A percentile compares a stretch with the other conserved stretches of the same genome.
These are phyloP conservation scores for Mylabris sibirica DNA, from an alignment of 2,888 invertebrate species.

Conservation along the genomic window DNA sequence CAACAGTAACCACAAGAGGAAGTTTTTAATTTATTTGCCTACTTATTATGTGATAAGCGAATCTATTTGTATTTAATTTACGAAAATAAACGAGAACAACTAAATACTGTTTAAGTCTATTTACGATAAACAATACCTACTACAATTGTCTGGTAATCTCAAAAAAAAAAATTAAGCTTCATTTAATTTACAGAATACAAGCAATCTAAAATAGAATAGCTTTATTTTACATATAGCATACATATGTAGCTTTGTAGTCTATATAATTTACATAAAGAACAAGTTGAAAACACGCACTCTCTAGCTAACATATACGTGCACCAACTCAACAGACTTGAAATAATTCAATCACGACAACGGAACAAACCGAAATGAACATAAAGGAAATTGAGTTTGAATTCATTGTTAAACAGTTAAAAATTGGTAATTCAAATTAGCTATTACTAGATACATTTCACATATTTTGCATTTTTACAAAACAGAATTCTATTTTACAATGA, in stretches of 20 bases:
- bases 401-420: constrained; percentile 10
- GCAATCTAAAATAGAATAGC: background rate
- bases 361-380: constrained; percentile 8
- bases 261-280: constrained; percentile 28
- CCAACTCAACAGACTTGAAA: constrained; percentile 32
- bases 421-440: too few species aligned
- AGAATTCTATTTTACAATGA: too few species aligned
- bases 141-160: background rate
- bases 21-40: constrained; percentile 4
- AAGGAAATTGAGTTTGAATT: constrained; percentile 25
- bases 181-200: too few species aligned
- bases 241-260: background rate
- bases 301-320: background rate
- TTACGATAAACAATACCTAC: background rate
- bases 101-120: background rate
- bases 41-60: constrained; percentile 7
- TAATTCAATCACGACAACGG: constrained; percentile 30
- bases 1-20: constrained; percentile 7
- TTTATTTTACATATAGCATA: background rate
- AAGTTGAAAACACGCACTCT: constrained; percentile 26
- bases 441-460: background rate
- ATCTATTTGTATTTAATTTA: background rate
- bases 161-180: background rate
- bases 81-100: background rate
- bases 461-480: background rate